These are phyloP conservation scores for Condylura cristata DNA, from an alignment of 2,113 vertebrate genomes.

Conservation along the genomic window DNA sequence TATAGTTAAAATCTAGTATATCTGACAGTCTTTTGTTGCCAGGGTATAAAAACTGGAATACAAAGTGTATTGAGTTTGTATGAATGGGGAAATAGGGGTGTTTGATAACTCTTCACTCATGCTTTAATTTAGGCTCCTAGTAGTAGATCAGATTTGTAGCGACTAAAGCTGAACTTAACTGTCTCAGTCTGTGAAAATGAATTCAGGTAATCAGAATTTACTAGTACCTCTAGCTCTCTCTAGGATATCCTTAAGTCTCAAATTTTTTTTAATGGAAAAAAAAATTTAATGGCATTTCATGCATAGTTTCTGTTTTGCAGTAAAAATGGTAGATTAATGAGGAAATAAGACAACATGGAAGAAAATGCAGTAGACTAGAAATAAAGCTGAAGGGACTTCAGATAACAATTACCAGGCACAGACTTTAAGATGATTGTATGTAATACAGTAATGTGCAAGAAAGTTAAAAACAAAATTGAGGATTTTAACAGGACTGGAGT, in stretches of 20 bases:
- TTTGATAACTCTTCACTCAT: neutral
- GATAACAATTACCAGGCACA: neutral
- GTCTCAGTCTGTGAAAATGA: neutral
- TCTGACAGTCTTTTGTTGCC: neutral
- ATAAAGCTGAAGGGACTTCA: neutral
- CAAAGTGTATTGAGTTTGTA: neutral
- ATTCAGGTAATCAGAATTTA: neutral
- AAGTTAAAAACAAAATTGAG: neutral
- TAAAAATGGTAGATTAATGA: neutral
- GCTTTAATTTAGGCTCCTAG: neutral
- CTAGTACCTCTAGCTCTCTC: neutral
- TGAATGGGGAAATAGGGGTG: neutral
- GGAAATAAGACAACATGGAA: neutral
- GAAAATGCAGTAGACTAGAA: neutral
- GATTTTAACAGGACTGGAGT: neutral
- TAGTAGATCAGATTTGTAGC: neutral
- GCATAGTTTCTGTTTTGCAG: neutral
- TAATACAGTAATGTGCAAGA: neutral
- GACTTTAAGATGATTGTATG: neutral
- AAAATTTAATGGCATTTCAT: neutral
- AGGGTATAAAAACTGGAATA: neutral
- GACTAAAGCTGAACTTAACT: neutral
- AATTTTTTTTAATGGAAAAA: neutral
- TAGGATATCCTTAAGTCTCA: neutral
- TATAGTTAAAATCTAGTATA: neutral